phyloP scores from a whole-genome alignment of 2,888 invertebrate genomes.

The Oligia latruncula region DNA sequence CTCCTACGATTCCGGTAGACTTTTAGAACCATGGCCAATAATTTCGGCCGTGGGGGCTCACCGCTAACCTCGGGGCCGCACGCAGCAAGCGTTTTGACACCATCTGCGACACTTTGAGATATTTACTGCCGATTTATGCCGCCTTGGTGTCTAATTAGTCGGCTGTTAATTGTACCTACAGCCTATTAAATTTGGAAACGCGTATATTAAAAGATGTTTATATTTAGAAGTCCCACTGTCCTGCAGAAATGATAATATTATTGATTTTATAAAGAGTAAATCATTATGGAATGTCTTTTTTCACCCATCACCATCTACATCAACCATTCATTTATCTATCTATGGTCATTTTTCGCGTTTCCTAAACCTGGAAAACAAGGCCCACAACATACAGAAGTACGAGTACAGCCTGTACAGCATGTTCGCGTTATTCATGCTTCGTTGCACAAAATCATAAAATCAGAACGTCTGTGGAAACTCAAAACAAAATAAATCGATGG shows the following conservation, averaged over 20 bases:
- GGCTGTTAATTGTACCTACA: constrained; percentile 65
- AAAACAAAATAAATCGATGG: constrained; percentile 68
- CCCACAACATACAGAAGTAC: neutral
- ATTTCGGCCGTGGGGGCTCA: constrained; percentile 1
- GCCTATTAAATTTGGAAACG: constrained; percentile 60
- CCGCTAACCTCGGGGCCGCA: constrained; percentile 62
- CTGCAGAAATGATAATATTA: neutral
- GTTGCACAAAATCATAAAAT: constrained; percentile 54
- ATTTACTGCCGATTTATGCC: constrained; percentile 83
- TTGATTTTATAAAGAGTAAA: neutral
- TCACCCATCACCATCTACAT: neutral
- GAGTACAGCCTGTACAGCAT: constrained; percentile 9
- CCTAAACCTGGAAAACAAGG: neutral
- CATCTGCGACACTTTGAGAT: constrained; percentile 82
- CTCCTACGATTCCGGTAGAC: neutral
- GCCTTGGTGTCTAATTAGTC: constrained; percentile 79
- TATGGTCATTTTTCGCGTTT: constrained; percentile 10
- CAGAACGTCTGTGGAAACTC: constrained; percentile 40
- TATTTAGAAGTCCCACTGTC: constrained; percentile 19
- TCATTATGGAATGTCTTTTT: neutral
- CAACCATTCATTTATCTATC: neutral
- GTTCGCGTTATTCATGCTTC: constrained; percentile 26
- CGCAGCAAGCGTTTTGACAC: constrained; percentile 74
- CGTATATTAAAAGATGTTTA: constrained; percentile 46
- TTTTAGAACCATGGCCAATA: constrained; percentile 10